A percentile compares a stretch with the other conserved stretches of the same genome.
Conservation (phyloP, 2,113 vertebrate species). For the Pavo muticus region DNA sequence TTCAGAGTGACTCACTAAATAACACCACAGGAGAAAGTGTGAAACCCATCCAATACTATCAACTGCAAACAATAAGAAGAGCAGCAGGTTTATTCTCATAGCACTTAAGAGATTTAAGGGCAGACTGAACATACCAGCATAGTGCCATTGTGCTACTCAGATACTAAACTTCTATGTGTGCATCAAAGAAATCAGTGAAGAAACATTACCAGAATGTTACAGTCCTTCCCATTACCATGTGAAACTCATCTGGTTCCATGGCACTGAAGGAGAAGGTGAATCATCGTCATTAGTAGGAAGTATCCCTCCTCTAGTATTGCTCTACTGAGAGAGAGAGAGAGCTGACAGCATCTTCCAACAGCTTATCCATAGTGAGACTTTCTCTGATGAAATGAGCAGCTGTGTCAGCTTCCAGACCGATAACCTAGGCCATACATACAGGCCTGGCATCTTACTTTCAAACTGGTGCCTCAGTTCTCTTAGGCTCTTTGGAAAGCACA, state of each 20-base stretch:
- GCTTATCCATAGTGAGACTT: not conserved
- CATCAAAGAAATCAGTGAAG: not conserved
- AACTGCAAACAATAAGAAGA: not conserved
- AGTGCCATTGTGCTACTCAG: not conserved
- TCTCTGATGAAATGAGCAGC: not conserved
- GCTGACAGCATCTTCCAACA: not conserved
- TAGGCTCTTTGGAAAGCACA: not conserved
- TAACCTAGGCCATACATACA: not conserved
- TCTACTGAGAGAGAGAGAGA: not conserved
- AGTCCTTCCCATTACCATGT: not conserved
- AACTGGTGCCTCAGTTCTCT: not conserved
- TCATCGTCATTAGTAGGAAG: not conserved
- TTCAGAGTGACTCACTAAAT: not conserved
- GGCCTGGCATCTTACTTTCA: not conserved
- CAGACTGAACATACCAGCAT: not conserved
- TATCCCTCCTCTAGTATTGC: not conserved
- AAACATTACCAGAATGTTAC: not conserved
- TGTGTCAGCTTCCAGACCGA: not conserved
- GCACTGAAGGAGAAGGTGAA: not conserved
- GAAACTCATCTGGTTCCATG: not conserved
- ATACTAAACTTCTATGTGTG: not conserved
- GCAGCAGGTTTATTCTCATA: not conserved
- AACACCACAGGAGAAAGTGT: not conserved
- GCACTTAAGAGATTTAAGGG: not conserved
- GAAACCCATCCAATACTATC: not conserved